These are phyloP conservation scores for Ichneumon xanthorius DNA, from an alignment of 2,888 invertebrate genomes.

Conservation along the genomic window DNA sequence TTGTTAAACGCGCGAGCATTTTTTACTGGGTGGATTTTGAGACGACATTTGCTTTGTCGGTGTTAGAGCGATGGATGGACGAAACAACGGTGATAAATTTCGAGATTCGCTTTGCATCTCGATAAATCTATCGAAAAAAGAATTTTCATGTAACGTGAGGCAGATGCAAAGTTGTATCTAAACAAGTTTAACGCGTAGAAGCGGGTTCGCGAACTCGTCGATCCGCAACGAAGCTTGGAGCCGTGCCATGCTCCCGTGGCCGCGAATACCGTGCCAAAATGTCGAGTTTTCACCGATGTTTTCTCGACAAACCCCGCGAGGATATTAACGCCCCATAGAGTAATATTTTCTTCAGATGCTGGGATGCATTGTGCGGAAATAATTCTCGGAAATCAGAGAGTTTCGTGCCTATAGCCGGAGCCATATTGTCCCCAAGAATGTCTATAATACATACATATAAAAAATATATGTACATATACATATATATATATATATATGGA, in stretches of 20 bases:
- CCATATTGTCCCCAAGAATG: neutral
- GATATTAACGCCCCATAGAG: constrained; percentile 8
- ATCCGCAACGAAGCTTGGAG: constrained; percentile 10
- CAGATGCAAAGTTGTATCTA: neutral
- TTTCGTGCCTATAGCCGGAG: neutral
- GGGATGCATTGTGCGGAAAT: constrained; percentile 14
- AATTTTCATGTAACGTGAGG: neutral
- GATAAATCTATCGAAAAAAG: too few species aligned
- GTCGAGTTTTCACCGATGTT: constrained; percentile 28
- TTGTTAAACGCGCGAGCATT: neutral
- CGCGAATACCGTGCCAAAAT: constrained; percentile 28
- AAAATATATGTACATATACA: too few species aligned
- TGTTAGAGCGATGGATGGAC: neutral
- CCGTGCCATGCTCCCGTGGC: constrained; percentile 19
- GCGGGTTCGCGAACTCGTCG: neutral
- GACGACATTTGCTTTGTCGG: neutral
- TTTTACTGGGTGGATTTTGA: neutral
- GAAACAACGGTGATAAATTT: too few species aligned
- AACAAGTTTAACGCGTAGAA: neutral
- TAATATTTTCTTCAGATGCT: neutral
- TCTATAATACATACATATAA: neutral
- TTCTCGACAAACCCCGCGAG: neutral
- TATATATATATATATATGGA: too few species aligned
- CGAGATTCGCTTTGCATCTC: too few species aligned
- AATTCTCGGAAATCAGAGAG: constrained; percentile 22